A percentile compares a stretch with the other conserved stretches of the same genome.
Conservation (phyloP, 23 tunicate genomes). For the Styela clava region DNA sequence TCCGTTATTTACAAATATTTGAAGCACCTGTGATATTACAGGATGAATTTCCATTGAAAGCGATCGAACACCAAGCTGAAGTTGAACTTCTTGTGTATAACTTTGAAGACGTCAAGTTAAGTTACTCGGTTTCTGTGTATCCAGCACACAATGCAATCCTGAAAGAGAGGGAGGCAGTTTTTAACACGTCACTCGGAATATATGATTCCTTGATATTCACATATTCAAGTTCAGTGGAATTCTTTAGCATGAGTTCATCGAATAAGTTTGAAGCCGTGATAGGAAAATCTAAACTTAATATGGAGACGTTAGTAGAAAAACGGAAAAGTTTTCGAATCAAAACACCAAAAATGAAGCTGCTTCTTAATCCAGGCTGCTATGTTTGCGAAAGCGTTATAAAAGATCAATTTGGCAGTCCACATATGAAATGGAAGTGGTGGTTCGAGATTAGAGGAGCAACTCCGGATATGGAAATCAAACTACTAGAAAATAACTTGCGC, state of each 20-base stretch:
- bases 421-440: conserved; percentile 32
- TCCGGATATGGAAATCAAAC: background rate
- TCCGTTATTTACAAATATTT: background rate
- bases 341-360: background rate
- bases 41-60: background rate
- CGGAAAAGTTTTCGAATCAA: background rate
- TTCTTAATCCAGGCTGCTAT: conserved; percentile 2
- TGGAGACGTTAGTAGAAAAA: background rate
- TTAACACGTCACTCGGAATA: background rate
- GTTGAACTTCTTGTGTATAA: background rate
- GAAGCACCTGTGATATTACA: background rate
- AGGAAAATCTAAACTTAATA: background rate
- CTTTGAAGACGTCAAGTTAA: background rate
- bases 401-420: background rate
- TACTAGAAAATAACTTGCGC: background rate
- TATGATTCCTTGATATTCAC: background rate
- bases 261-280: background rate
- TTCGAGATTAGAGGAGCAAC: conserved; percentile 12
- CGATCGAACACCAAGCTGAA: background rate
- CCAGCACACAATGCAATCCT: background rate
- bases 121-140: background rate
- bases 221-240: background rate
- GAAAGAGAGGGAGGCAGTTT: background rate
- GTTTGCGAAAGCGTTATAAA: conserved; percentile 14
- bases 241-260: background rate